These are phyloP conservation scores for Meiosimyza decipiens DNA, from an alignment of 2,888 invertebrate genomes.

Conservation along the genomic window DNA sequence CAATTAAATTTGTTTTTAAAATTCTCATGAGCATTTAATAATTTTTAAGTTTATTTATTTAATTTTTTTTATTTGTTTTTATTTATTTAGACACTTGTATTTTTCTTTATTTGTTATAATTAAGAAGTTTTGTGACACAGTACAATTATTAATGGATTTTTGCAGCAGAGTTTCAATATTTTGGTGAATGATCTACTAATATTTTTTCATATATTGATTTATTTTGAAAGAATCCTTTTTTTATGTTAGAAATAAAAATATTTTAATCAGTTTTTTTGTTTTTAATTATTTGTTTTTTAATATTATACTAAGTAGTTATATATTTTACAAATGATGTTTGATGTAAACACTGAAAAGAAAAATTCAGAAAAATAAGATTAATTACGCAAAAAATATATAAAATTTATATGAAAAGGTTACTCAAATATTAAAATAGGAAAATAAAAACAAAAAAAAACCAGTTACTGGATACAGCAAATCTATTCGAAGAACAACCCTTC, in stretches of 20 bases:
- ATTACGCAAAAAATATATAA: too few relatives aligned
- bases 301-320: background rate
- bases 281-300: background rate
- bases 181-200: constrained; percentile 20
- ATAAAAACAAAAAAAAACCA: too few relatives aligned
- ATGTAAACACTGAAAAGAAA: too few relatives aligned
- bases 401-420: too few relatives aligned
- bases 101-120: background rate
- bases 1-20: background rate
- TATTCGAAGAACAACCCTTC: too few relatives aligned
- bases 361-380: too few relatives aligned
- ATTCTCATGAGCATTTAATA: background rate
- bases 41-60: background rate
- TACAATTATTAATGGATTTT: background rate
- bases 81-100: background rate
- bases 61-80: background rate
- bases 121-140: background rate
- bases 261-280: too few relatives aligned
- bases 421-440: too few relatives aligned
- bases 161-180: too few relatives aligned
- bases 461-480: too few relatives aligned
- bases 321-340: background rate
- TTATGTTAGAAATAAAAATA: too few relatives aligned
- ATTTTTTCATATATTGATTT: constrained; percentile 2
- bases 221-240: background rate